Evolutionary conservation across 1,140 invertebrate genomes (phyloP), one percentile per base, ranked within the genome.

Genomic region (Drosophila pseudoobscura): DNA sequence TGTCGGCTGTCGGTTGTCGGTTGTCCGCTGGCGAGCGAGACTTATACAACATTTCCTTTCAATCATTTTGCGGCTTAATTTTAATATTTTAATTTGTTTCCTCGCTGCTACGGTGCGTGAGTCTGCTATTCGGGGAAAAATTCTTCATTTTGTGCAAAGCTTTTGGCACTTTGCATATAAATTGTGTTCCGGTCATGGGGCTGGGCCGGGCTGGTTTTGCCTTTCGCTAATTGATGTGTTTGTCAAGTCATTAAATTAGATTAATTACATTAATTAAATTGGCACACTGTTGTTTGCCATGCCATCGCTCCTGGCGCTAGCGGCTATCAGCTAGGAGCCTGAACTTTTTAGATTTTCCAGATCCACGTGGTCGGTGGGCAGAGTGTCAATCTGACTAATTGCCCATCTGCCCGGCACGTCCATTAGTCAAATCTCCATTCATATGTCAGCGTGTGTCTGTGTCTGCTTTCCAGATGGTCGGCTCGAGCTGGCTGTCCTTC

Each of bases 231-330:
- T 90, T 90, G 80, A 87, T 90, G 75, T 90, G 87, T 90, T 90
- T 90, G 87, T 90, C 87, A 87, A 90, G 87, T 90, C 82, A 90
- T 90, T 90, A 90, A 87, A 90, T 90, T 79, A 87, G 88, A 90
- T 90, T 90, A 90, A 89, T 89, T 89, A 89, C 78, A 78, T 82
- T 89, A 89, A 89, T 89, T 89, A 89, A 89, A 87, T 87, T 87
- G 64, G 58, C 59, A 50, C 24, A 61, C 47, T 55, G 63, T 45
- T 62, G 11, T 35, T 63, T 54, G 50, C 24, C 24, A 26, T 58
- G 50, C 26, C 49, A 54, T 56, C 45, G 53, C 68, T 55, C 31
- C 50, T 46, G 47, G 35, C 26, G 13, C 29, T 60, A 39, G 60
- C 29, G 1, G 29, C 7, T 31, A 31, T 31, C 29, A 31, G 29